Conservation (phyloP, 2,797 vertebrate species). For the Lutjanus argentimaculatus region DNA sequence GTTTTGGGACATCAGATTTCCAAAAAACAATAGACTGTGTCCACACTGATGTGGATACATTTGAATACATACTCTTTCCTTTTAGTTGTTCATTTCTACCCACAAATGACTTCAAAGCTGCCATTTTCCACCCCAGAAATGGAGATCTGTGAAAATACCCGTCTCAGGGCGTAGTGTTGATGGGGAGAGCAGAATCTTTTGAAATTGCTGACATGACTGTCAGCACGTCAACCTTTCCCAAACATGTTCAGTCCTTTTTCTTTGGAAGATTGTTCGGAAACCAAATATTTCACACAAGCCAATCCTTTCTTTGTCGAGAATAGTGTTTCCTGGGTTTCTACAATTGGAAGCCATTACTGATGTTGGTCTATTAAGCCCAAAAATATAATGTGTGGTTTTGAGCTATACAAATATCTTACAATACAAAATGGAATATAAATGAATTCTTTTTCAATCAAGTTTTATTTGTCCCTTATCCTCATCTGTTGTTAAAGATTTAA, state of each 20-base stretch:
- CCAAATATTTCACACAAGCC: slow-evolving; percentile 21
- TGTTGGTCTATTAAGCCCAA: slow-evolving; percentile 8
- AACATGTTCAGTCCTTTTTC: slow-evolving; percentile 10
- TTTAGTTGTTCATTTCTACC: neutral
- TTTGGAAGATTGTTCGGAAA: neutral
- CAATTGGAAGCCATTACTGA: neutral
- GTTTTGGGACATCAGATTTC: neutral
- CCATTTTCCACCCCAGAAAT: neutral
- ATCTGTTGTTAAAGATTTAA: neutral
- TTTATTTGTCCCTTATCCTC: neutral
- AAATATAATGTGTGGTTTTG: neutral
- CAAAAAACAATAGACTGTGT: slow-evolving; percentile 3
- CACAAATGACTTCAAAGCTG: neutral
- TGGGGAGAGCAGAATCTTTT: neutral
- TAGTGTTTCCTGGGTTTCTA: slow-evolving; percentile 4
- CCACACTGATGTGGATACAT: neutral
- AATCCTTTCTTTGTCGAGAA: neutral
- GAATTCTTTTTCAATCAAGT: neutral
- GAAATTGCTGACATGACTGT: slow-evolving; percentile 22
- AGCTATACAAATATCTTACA: slow-evolving; percentile 3
- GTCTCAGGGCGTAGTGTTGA: neutral
- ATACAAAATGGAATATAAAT: slow-evolving; percentile 1
- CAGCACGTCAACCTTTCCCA: slow-evolving; percentile 1
- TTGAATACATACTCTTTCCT: neutral
- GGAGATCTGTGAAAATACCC: neutral